Base-by-base conservation (phyloP, 37 sponge, comb jelly and placozoan species). In the Eunapius fragilis region DNA sequence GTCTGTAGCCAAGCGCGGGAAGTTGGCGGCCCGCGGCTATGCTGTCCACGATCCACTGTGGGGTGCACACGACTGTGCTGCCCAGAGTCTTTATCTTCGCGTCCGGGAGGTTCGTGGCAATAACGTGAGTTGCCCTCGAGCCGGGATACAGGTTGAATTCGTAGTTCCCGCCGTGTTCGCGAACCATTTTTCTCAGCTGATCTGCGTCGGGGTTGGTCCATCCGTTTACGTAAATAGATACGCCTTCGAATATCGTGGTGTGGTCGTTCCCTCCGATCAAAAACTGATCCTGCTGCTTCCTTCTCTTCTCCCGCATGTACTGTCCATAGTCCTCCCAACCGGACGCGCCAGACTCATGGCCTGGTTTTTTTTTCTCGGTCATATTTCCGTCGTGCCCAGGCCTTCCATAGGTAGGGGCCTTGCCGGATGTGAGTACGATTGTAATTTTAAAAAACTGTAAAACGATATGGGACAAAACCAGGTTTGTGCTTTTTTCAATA, bases 91-190 rank as follows among this genome's bases (percentile, higher is more conserved):
- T 91, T n/a, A 95, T 86, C 80, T 98, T 98, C 24, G 89, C 74
- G 70, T 93, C 91, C 19, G 98, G 90, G 3, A 98, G 81, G 70
- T 91, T 89, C 14, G 84, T 89, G 9, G 98, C 94, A 37, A 98
- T 93, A 9, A 95, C 88, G 82, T 98, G 98, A 13, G 96, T 95
- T 7, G 95, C 94, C 13, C 78, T 45, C 2, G 94, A 82, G 12
- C 80, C 49, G 2, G 58, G 68, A 82, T 88, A 88, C 27, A 87
- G 48, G 70, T 91, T 82, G 76, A 93, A 91, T 33, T 82, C 83
- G 38, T 92, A 93, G 3, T 74, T 49, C 27, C 98, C 98, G 6
- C 98, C 98, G 67, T 93, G 93, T 22, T 50, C 49, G 23, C 83
- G 76, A 0, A 98, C 87, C 45, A 98, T 74, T 36, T 74, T 50